Conservation (phyloP, 1,140 invertebrate species). For the Ips nitidus region DNA sequence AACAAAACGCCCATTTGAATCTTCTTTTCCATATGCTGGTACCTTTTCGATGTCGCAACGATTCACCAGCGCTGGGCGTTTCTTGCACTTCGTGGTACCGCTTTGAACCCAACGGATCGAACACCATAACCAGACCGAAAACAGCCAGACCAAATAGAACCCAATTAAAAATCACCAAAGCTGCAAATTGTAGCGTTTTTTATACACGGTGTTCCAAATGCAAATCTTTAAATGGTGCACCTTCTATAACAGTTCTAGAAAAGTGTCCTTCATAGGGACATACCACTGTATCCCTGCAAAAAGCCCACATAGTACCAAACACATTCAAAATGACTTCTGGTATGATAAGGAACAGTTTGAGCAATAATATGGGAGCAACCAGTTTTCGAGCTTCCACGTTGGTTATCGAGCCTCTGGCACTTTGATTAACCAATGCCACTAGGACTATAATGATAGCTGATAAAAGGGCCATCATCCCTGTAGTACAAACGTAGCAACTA, state of each 20-base stretch:
- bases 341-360: constrained; percentile 70
- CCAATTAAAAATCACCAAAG: constrained; percentile 80
- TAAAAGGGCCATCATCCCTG: constrained; percentile 63
- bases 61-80: constrained; percentile 57
- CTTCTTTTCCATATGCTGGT: constrained; percentile 69
- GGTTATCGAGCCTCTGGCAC: constrained; percentile 70
- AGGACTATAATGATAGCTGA: constrained; percentile 62
- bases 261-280: constrained; percentile 68
- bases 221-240: constrained; percentile 46
- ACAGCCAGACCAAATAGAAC: constrained; percentile 71
- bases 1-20: constrained; percentile 78
- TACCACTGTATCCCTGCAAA: constrained; percentile 64
- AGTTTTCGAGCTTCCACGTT: constrained; percentile 65
- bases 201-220: too few species aligned
- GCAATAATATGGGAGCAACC: constrained; percentile 65
- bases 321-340: constrained; percentile 77
- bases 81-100: constrained; percentile 61
- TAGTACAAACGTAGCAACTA: not conserved
- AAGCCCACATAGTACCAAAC: constrained; percentile 80
- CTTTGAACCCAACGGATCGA: constrained; percentile 77
- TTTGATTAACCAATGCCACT: constrained; percentile 67
- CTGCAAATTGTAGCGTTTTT: constrained; percentile 51
- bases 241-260: constrained; percentile 71
- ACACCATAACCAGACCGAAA: constrained; percentile 74
- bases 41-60: constrained; percentile 61